Evolutionary conservation across 1,140 invertebrate species (phyloP), one percentile per base, ranked within the genome.

Genomic region (Ephestia elutella): DNA sequence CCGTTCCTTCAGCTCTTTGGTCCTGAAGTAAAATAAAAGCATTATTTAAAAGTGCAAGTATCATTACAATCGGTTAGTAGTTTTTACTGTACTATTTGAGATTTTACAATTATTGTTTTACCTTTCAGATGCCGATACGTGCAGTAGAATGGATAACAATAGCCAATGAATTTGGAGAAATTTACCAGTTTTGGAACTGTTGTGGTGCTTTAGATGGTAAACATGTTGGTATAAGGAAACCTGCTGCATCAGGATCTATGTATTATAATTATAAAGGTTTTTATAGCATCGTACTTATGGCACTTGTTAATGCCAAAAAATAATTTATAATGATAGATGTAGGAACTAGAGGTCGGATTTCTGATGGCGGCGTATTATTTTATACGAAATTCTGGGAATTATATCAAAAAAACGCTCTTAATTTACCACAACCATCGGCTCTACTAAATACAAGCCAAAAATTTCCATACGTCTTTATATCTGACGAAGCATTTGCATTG

Each of bases 291-390:
- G 49, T 51, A 9, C 19, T 51, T 3, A 51, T 51, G 49, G 19
- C 49, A 51, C 18, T 51, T 7, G 49, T 20, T 18, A 51, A 51
- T 17, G 49, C 49, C 10, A 51, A 51, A 11, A 51, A 20, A 19
- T 4, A 51, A 51, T 51, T 51, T 51, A 51, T 51, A 4, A 51
- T 51, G 19, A 51, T 51, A 18, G 49, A 51, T 51, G 18, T 51
- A 18, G 49, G 49, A 18, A 19, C 49, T 10, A 51, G 19, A 4
- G 19, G 49, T 7, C 49, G 49, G 7, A 19, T 51, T 18, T 51
- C 49, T 15, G 49, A 51, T 19, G 49, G 19, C 7, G 49, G 49
- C 19, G 44, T 51, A 18, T 19, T 51, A 19, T 51, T 51, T 51
- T 51, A 51, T 20, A 51, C 49, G 5, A 51, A 51, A 51, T 17